These are phyloP conservation scores for Zeus faber DNA, from an alignment of 2,113 vertebrate species.

Conservation along the genomic window DNA sequence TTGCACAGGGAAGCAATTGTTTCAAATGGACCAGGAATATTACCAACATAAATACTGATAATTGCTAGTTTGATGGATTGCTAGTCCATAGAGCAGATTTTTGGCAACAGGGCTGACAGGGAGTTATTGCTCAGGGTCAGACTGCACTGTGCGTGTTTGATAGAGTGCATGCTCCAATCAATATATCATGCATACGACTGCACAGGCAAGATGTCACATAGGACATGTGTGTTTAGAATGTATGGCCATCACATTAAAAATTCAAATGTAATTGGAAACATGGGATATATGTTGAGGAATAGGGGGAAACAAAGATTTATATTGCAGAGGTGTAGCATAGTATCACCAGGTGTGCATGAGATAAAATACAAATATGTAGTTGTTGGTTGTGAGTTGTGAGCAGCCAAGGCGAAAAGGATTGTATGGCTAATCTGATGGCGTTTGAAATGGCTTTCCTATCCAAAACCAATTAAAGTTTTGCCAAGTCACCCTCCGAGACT, in stretches of 20 bases:
- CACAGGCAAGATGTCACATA: conserved; percentile 24
- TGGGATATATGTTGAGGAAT: conserved; percentile 14
- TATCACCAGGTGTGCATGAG: conserved; percentile 2
- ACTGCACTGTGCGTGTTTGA: conserved; percentile 17
- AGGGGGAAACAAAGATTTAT: background rate
- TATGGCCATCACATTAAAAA: conserved; percentile 21
- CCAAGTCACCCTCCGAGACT: conserved; percentile 21
- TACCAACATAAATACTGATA: too few relatives aligned
- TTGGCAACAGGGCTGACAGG: conserved; percentile 17
- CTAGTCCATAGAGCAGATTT: background rate
- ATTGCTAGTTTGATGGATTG: too few relatives aligned
- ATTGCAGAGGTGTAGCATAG: background rate
- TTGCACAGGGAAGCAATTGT: too few relatives aligned
- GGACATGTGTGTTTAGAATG: conserved; percentile 26
- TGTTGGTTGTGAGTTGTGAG: conserved; percentile 16
- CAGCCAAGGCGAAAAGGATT: conserved; percentile 37
- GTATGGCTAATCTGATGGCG: conserved; percentile 17
- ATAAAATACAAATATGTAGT: too few relatives aligned
- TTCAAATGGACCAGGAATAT: too few relatives aligned
- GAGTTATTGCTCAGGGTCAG: conserved; percentile 10
- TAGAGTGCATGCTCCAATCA: conserved; percentile 20
- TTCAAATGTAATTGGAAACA: conserved; percentile 23
- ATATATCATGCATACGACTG: conserved; percentile 37
- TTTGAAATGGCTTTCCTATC: conserved; percentile 38
- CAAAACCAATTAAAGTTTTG: conserved; percentile 41